Conservation (phyloP, 2,113 vertebrate species). For the Poeciliopsis occidentalis region DNA sequence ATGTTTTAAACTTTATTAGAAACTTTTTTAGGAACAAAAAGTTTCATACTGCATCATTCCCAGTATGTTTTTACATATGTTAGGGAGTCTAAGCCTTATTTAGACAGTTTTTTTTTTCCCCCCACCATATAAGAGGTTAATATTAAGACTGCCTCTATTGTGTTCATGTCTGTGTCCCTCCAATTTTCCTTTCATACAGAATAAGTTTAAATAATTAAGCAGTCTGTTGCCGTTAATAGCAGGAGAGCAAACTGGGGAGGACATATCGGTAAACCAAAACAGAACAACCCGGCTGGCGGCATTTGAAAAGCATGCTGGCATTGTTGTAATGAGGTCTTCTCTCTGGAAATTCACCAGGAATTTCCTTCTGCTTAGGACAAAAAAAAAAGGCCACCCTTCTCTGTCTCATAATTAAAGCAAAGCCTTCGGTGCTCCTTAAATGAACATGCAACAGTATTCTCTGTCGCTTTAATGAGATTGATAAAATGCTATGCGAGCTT, state of each 20-base stretch:
- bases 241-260: conserved; percentile 33
- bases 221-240: conserved; percentile 63
- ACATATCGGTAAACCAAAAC: conserved; percentile 44
- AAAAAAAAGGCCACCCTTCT: conserved; percentile 17
- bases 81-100: neutral
- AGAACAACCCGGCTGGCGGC: conserved; percentile 32
- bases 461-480: conserved; percentile 68
- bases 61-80: no score
- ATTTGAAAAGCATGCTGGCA: conserved; percentile 54
- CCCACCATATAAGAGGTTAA: neutral
- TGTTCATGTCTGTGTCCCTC: conserved; percentile 60
- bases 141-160: conserved; percentile 35
- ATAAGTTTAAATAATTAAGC: conserved; percentile 76
- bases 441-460: conserved; percentile 35
- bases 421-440: conserved; percentile 41
- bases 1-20: no score
- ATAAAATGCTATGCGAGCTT: conserved; percentile 67
- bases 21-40: no score
- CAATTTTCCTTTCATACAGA: conserved; percentile 62
- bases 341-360: conserved; percentile 70
- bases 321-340: conserved; percentile 64
- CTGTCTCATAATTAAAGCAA: conserved; percentile 59
- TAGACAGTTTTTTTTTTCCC: neutral
- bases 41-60: no score
- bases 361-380: conserved; percentile 41